A percentile compares a stretch with the other conserved stretches of the same genome.
These are phyloP conservation scores for Scaptomyza parva DNA, from an alignment of 2,888 invertebrate species.

Conservation along the genomic window DNA sequence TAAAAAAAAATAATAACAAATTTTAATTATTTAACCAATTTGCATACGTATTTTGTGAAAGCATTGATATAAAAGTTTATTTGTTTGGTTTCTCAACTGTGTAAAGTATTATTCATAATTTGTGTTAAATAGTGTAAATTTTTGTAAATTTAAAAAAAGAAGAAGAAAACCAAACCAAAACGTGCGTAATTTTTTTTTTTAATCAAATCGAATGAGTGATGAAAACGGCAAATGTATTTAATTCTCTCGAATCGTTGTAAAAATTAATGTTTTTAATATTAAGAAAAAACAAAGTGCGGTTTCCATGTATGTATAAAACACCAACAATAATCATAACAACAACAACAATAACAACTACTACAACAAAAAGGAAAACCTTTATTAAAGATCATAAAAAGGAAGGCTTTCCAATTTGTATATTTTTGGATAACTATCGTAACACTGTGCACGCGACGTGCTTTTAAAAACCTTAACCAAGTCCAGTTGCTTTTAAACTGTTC, in stretches of 20 bases:
- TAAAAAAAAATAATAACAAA: constrained; percentile 29
- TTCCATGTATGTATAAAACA: constrained; percentile 48
- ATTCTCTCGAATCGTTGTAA: constrained; percentile 58
- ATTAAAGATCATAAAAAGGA: constrained; percentile 6
- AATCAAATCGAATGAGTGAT: constrained; percentile 48
- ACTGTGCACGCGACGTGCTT: constrained; percentile 43
- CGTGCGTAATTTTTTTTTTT: constrained; percentile 41
- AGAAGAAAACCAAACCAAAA: constrained; percentile 48
- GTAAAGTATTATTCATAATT: constrained; percentile 75
- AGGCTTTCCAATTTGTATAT: constrained; percentile 7
- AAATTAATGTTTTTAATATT: constrained; percentile 61
- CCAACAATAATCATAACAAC: constrained; percentile 32
- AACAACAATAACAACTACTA: constrained; percentile 10
- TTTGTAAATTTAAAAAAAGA: constrained; percentile 62
- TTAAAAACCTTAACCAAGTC: no score
- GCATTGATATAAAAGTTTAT: constrained; percentile 40
- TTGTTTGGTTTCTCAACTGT: constrained; percentile 61
- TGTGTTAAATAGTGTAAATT: constrained; percentile 73
- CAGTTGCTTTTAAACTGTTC: constrained; percentile 50
- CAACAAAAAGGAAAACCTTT: constrained; percentile 8
- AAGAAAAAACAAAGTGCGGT: constrained; percentile 62
- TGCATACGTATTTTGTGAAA: constrained; percentile 56
- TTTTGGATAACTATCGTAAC: constrained; percentile 17
- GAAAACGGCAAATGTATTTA: constrained; percentile 41
- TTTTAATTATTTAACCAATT: constrained; percentile 52